Base-by-base conservation (phyloP, 2,888 invertebrate species). In the Lapara coniferarum region DNA sequence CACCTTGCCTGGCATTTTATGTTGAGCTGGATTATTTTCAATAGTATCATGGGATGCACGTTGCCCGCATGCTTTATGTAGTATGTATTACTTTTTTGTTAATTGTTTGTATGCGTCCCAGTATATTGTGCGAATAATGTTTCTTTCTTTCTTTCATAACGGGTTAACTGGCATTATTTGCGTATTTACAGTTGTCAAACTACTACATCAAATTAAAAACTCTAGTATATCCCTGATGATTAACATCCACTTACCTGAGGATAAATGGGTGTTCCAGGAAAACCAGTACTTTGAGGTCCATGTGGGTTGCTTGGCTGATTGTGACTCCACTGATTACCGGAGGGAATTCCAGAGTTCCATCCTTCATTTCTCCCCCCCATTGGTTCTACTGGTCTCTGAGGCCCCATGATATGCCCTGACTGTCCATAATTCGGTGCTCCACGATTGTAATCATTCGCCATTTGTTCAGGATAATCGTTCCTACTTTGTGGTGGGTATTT, bases 401-500 rank as follows among this genome's bases (percentile, higher is more conserved):
- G 55, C 37, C 44, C 30, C 14, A 2, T 19, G 19, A 19, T 46
- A 13, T 46, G 19, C 8, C 19, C 46, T 4, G 63, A 19, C 12
- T 16, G 19, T 10, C 46, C 63, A 13, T 49, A 63, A 14, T 46
- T 46, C 14, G 13, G 67, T 25, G 67, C 13, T 13, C 66, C 69
- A 46, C 66, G 57, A 44, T 52, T 56, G 19, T 66, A 58, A 19
- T 53, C 44, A 25, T n/a, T 56, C 51, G 76, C 73, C 4, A 75
- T 70, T 72, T 78, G 78, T 30, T 76, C 79, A 0, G 79, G 73
- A 70, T 81, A 84, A 12, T 84, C 83, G 76, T 80, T 82, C 59
- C 80, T 77, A 13, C 75, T 72, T 58, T 75, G 78, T 49, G 74
- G 75, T 51, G 80, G 79, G 70, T 80, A 86, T 37, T 46, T 63